Percentiles rank a stretch among this genome's conserved stretches.
Conservation (phyloP, 2,797 vertebrate species). For the Phrynocephalus forsythii region DNA sequence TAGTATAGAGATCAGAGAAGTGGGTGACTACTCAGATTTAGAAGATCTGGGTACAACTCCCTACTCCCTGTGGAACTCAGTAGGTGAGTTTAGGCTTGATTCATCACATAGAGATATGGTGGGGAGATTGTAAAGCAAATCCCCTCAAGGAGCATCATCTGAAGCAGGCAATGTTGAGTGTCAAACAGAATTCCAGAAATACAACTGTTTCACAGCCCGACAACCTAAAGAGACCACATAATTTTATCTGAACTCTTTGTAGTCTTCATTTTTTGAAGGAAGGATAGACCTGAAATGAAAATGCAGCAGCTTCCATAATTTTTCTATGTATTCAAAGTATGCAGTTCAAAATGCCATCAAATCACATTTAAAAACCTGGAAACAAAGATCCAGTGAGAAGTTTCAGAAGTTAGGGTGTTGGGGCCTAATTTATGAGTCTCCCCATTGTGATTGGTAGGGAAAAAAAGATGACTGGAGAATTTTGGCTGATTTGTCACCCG, state of each 20-base stretch:
- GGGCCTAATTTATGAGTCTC: too few species aligned
- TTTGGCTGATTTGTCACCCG: too few species aligned
- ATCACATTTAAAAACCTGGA: not conserved
- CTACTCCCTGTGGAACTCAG: not conserved
- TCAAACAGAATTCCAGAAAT: not conserved
- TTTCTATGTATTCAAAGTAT: not conserved
- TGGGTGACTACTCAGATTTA: not conserved
- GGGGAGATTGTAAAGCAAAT: not conserved
- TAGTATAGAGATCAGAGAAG: too few species aligned
- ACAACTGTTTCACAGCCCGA: not conserved
- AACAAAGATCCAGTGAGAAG: too few species aligned
- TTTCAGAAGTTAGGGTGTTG: too few species aligned
- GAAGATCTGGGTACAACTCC: not conserved
- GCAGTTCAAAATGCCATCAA: not conserved
- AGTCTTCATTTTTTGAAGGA: not conserved
- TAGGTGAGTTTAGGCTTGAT: not conserved
- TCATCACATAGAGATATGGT: not conserved
- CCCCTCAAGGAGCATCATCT: not conserved
- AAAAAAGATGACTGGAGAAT: too few species aligned
- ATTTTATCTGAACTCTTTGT: not conserved
- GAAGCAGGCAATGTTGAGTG: not conserved
- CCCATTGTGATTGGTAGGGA: too few species aligned
- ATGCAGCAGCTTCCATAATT: not conserved
- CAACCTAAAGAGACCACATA: not conserved
- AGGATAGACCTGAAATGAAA: not conserved